Evolutionary conservation across 2,797 vertebrate genomes (phyloP).

Genomic region (Pantherophis alleghaniensis): DNA sequence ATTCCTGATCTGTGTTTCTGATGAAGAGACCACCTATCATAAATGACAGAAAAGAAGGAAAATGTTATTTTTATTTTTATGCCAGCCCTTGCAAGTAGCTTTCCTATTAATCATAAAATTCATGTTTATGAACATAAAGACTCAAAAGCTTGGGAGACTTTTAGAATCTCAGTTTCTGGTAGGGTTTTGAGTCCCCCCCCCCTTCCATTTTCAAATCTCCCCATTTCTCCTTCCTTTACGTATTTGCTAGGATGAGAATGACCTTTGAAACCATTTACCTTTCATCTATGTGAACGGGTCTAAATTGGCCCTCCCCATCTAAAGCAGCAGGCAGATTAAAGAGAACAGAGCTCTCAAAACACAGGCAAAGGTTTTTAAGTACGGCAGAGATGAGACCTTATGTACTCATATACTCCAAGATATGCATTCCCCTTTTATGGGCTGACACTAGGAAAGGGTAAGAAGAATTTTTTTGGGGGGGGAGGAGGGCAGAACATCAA

Average conservation of each 20-base stretch:
- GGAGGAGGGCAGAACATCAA: slow-evolving; percentile 39
- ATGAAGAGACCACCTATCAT: slow-evolving; percentile 91
- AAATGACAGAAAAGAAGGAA: slow-evolving; percentile 27
- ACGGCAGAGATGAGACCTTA: not conserved
- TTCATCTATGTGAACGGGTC: slow-evolving; percentile 55
- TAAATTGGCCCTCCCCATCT: slow-evolving; percentile 53
- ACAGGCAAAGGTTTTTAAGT: not conserved
- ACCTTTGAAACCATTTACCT: slow-evolving; percentile 69
- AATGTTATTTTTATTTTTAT: slow-evolving; percentile 37
- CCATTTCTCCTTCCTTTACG: slow-evolving; percentile 40
- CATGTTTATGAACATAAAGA: slow-evolving; percentile 40
- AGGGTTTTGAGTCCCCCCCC: not conserved
- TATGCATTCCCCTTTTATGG: not conserved
- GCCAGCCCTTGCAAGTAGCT: slow-evolving; percentile 30
- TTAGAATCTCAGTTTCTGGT: slow-evolving; percentile 29
- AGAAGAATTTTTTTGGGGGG: not conserved
- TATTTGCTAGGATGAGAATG: slow-evolving; percentile 62
- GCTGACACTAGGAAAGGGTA: not conserved
- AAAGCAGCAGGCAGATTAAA: slow-evolving; percentile 53
- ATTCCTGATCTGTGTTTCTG: slow-evolving; percentile 99
- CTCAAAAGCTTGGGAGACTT: slow-evolving; percentile 33
- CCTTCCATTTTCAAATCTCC: slow-evolving; percentile 9
- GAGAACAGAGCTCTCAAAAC: slow-evolving; percentile 24
- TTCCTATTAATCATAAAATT: slow-evolving; percentile 11
- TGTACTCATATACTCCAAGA: not conserved